A percentile compares a stretch with the other conserved stretches of the same genome.
Evolutionary conservation across 2,797 vertebrate species (phyloP).

Genomic region (Zenarchopterus dispar): DNA sequence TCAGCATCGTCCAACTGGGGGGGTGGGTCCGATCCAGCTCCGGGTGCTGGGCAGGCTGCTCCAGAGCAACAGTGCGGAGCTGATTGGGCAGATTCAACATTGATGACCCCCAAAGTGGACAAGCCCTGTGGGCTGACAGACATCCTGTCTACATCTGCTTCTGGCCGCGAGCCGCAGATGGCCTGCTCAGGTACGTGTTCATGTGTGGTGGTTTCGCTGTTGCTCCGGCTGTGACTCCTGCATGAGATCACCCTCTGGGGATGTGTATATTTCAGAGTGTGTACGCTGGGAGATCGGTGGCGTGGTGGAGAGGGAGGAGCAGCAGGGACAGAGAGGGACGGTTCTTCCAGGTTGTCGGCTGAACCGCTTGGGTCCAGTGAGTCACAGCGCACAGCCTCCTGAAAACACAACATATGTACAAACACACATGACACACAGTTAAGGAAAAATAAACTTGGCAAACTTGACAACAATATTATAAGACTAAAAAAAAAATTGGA

Average conservation of each 20-base stretch:
- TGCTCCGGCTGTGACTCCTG: constrained; percentile 61
- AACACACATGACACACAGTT: not conserved
- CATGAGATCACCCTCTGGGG: constrained; percentile 74
- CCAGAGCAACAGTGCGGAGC: constrained; percentile 35
- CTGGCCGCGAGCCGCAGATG: constrained; percentile 34
- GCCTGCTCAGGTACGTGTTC: constrained; percentile 45
- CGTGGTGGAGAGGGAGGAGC: constrained; percentile 67
- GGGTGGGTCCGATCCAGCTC: constrained; percentile 15
- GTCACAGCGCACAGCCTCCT: constrained; percentile 74
- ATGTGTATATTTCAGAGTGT: constrained; percentile 65
- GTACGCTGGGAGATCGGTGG: constrained; percentile 73
- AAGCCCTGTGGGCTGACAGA: constrained; percentile 33
- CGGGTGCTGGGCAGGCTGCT: constrained; percentile 1
- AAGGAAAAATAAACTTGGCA: too few relatives aligned
- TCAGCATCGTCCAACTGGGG: constrained; percentile 79
- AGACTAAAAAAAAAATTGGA: too few relatives aligned
- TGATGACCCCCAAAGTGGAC: constrained; percentile 42
- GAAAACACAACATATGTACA: constrained; percentile 25
- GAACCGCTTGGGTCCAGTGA: constrained; percentile 74
- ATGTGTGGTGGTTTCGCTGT: constrained; percentile 51
- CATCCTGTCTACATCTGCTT: constrained; percentile 35
- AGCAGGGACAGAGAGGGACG: constrained; percentile 58
- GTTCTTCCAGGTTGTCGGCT: constrained; percentile 59
- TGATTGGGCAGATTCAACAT: constrained; percentile 24
- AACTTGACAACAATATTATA: too few relatives aligned